Evolutionary conservation across 2,113 vertebrate genomes (phyloP).

Genomic region (Panthera leo): DNA sequence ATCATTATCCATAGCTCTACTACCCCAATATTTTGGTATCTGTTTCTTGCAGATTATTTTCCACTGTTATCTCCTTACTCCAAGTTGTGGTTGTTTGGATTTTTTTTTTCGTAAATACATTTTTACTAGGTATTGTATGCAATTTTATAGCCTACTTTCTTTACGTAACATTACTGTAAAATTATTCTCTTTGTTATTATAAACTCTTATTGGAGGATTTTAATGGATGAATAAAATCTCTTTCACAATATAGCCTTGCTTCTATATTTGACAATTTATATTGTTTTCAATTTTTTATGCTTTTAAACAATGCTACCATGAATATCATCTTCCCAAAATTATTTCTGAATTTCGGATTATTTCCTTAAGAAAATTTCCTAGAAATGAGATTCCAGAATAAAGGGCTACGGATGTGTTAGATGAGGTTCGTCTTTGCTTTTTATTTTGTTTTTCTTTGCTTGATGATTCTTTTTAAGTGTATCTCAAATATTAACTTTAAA

Average conservation of each 20-base stretch:
- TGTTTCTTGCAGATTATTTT: not conserved
- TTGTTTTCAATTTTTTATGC: not conserved
- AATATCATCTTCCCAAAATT: not conserved
- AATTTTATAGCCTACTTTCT: not conserved
- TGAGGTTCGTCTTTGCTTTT: not conserved
- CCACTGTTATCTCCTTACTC: not conserved
- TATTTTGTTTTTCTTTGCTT: not conserved
- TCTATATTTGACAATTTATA: slow-evolving; percentile 29
- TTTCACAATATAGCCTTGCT: not conserved
- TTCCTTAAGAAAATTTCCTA: not conserved
- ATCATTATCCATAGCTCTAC: not conserved
- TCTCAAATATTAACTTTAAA: not conserved
- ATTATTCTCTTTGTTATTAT: not conserved
- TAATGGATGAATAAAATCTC: not conserved
- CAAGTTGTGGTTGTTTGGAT: not conserved
- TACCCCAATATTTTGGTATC: not conserved
- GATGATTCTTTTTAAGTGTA: not conserved
- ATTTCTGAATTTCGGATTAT: slow-evolving; percentile 29
- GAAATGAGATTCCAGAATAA: not conserved
- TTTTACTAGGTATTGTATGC: not conserved
- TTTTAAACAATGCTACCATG: not conserved
- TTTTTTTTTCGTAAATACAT: slow-evolving; percentile 13
- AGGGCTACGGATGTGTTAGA: not conserved
- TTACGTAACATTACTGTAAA: not conserved
- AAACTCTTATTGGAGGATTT: not conserved